Percentiles rank a stretch among this genome's conserved stretches.
Evolutionary conservation across 1,140 invertebrate species (phyloP).

Genomic region (Diorhabda carinulata): DNA sequence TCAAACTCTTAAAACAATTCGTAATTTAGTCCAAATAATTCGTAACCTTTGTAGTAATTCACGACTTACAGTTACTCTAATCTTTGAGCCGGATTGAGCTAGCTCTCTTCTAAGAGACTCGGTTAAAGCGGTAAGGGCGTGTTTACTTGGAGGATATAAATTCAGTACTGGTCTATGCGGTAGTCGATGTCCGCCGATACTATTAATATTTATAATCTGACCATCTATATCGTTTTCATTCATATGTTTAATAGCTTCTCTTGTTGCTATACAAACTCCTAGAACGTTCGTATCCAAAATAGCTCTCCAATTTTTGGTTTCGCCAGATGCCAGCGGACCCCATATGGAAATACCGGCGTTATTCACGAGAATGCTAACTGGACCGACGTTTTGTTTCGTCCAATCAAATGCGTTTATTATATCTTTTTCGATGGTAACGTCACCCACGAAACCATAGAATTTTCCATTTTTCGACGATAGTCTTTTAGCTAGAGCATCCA

Average conservation of each 20-base stretch:
- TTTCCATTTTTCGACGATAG: conserved; percentile 5
- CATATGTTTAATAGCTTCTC: conserved; percentile 60
- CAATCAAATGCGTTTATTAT: conserved; percentile 62
- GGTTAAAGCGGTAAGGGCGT: conserved; percentile 54
- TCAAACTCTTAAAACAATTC: neutral
- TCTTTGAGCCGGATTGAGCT: conserved; percentile 36
- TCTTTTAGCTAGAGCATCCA: conserved; percentile 7
- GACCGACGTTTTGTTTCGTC: conserved; percentile 57
- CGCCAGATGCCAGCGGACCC: conserved; percentile 33
- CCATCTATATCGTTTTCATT: conserved; percentile 56
- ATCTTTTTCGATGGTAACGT: conserved; percentile 35
- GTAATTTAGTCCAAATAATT: no score
- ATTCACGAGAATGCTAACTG: conserved; percentile 68
- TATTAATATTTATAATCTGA: conserved; percentile 64
- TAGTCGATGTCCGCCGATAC: conserved; percentile 46
- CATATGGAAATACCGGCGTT: conserved; percentile 57
- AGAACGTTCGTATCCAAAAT: conserved; percentile 42
- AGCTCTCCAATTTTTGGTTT: conserved; percentile 14
- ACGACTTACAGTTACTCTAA: conserved; percentile 49
- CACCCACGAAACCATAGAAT: conserved; percentile 5
- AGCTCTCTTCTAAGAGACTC: conserved; percentile 55
- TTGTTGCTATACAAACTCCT: conserved; percentile 60
- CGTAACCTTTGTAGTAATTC: neutral
- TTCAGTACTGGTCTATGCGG: conserved; percentile 28
- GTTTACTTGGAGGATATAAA: conserved; percentile 55